These are phyloP conservation scores for Lissonota sp. DNA, from an alignment of 2,888 invertebrate species.

Conservation along the genomic window DNA sequence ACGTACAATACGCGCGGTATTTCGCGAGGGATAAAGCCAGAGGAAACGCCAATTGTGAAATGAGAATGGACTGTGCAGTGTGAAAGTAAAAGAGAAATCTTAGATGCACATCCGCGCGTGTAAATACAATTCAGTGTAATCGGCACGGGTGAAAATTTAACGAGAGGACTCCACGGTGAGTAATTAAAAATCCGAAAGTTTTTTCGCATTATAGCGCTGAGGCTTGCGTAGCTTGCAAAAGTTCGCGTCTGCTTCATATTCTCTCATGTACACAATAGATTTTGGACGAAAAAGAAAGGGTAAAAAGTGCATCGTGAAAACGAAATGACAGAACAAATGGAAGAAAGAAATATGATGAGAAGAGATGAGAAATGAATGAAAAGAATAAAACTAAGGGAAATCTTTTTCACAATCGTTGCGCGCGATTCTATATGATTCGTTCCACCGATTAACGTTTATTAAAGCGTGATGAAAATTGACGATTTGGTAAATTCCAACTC, in stretches of 20 bases:
- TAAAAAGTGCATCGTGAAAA: constrained; percentile 42
- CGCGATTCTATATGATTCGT: no score
- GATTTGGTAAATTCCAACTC: no score
- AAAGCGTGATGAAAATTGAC: no score
- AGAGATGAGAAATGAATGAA: constrained; percentile 57
- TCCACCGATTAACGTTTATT: no score
- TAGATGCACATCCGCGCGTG: not conserved
- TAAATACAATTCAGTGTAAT: constrained; percentile 49
- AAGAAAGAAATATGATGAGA: constrained; percentile 21
- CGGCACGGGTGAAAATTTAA: constrained; percentile 14
- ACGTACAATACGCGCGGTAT: constrained; percentile 60
- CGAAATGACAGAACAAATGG: constrained; percentile 24
- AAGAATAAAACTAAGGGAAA: constrained; percentile 57
- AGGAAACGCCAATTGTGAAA: not conserved
- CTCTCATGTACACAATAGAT: not conserved
- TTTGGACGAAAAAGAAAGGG: constrained; percentile 20
- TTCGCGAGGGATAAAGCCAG: constrained; percentile 11
- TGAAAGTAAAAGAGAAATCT: constrained; percentile 30
- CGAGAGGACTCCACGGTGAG: no score
- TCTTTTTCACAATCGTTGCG: no score
- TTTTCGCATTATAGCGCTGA: constrained; percentile 65
- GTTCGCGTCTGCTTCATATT: constrained; percentile 57
- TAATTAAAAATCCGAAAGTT: constrained; percentile 79
- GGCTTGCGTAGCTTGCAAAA: constrained; percentile 76
- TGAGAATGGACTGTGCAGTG: not conserved